Percentiles rank a stretch among this genome's conserved stretches.
These are phyloP conservation scores for Amitus sp. DNA, from an alignment of 2,888 invertebrate genomes.

Conservation along the genomic window DNA sequence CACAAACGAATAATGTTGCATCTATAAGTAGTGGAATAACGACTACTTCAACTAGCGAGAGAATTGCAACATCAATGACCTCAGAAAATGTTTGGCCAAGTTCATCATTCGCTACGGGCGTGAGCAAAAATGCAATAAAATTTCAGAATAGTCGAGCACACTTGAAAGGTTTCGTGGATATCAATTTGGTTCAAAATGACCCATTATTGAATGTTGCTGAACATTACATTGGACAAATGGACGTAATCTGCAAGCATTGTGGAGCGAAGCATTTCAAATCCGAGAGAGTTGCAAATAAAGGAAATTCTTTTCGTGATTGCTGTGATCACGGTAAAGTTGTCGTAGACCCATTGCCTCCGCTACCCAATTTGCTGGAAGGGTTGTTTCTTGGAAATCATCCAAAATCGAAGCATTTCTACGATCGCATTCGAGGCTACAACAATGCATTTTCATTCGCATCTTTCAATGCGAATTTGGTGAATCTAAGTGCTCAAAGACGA, in stretches of 20 bases:
- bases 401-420: slow-evolving; percentile 15
- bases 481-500: slow-evolving; percentile 21
- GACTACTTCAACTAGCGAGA: too few species aligned
- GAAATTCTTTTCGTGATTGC: slow-evolving; percentile 23
- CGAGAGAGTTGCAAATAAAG: slow-evolving; percentile 15
- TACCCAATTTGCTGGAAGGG: slow-evolving; percentile 11
- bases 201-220: neutral
- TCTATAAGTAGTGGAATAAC: too few species aligned
- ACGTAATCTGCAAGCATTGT: slow-evolving; percentile 18
- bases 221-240: slow-evolving; percentile 21
- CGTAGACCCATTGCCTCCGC: slow-evolving; percentile 14
- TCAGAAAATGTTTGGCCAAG: too few species aligned
- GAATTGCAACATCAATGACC: too few species aligned
- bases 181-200: too few species aligned
- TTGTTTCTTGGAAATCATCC: slow-evolving; percentile 15
- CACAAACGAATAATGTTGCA: too few species aligned
- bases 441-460: slow-evolving; percentile 17
- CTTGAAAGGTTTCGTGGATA: too few species aligned
- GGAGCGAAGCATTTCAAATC: slow-evolving; percentile 21
- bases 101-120: too few species aligned
- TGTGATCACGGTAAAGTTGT: slow-evolving; percentile 19
- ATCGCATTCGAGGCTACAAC: slow-evolving; percentile 15
- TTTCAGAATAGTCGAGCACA: too few species aligned
- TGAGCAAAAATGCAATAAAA: too few species aligned
- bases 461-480: slow-evolving; percentile 36